Percentiles rank a stretch among this genome's conserved stretches.
Evolutionary conservation across 1,140 invertebrate species (phyloP).

Genomic region (Trypoxylus dichotomus): DNA sequence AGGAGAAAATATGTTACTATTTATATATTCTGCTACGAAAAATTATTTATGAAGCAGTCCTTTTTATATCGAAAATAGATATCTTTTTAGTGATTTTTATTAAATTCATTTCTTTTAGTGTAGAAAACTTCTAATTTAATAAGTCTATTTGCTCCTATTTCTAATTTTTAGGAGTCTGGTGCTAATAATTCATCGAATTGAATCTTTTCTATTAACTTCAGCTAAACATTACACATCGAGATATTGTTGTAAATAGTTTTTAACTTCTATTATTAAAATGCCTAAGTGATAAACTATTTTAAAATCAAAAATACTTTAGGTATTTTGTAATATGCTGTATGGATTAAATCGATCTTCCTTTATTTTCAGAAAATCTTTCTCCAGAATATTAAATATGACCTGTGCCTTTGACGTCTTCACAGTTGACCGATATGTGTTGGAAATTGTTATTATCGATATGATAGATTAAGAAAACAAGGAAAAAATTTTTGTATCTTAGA

Average conservation of each 20-base stretch:
- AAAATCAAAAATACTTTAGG: too few relatives aligned
- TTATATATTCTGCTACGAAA: neutral
- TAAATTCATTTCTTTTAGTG: neutral
- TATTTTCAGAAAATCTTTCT: neutral
- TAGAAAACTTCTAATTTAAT: conserved; percentile 14
- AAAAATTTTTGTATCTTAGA: too few relatives aligned
- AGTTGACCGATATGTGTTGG: too few relatives aligned
- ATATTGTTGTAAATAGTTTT: neutral
- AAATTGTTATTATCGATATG: too few relatives aligned
- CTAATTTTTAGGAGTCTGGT: neutral
- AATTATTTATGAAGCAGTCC: neutral
- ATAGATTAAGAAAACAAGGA: too few relatives aligned
- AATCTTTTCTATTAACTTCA: neutral
- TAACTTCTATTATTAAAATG: too few relatives aligned
- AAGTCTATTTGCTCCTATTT: neutral
- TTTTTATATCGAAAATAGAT: conserved; percentile 22
- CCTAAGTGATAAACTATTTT: too few relatives aligned
- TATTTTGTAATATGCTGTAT: too few relatives aligned
- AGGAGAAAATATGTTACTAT: neutral
- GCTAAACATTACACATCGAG: neutral
- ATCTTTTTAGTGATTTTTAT: conserved; percentile 6
- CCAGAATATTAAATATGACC: neutral
- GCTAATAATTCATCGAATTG: neutral
- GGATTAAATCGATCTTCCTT: too few relatives aligned
- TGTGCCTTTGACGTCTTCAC: too few relatives aligned